Evolutionary conservation across 2,113 vertebrate genomes (phyloP).

Genomic region (Pseudopipra pipra): DNA sequence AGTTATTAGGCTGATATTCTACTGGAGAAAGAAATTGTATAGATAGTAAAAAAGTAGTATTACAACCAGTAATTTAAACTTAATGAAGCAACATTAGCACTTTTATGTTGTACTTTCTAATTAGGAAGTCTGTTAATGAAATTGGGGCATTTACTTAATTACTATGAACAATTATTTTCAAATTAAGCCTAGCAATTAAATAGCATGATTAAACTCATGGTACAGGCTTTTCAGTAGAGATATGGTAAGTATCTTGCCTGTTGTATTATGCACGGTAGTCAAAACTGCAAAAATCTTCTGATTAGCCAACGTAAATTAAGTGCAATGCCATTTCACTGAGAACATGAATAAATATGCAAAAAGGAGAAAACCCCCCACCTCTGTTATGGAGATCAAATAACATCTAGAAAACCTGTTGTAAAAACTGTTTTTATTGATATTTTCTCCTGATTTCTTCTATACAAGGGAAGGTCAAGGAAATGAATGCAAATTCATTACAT

Average conservation of each 20-base stretch:
- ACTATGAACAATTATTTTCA: slow-evolving; percentile 83
- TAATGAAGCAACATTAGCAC: slow-evolving; percentile 79
- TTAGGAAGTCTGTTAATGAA: slow-evolving; percentile 81
- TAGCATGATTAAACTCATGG: slow-evolving; percentile 72
- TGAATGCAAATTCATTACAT: background rate
- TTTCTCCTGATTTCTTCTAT: background rate
- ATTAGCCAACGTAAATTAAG: slow-evolving; percentile 62
- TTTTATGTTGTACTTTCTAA: slow-evolving; percentile 79
- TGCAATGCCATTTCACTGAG: background rate
- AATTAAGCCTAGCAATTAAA: slow-evolving; percentile 78
- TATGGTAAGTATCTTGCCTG: slow-evolving; percentile 45
- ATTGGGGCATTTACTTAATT: slow-evolving; percentile 80
- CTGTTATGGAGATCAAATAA: background rate
- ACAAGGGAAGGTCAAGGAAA: background rate
- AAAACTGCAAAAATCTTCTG: slow-evolving; percentile 48
- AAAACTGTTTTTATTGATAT: background rate
- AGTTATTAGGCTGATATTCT: slow-evolving; percentile 60
- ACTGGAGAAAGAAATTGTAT: slow-evolving; percentile 47
- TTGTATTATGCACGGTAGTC: slow-evolving; percentile 48
- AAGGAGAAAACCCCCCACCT: background rate
- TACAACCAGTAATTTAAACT: slow-evolving; percentile 75
- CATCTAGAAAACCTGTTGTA: background rate
- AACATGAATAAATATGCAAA: background rate
- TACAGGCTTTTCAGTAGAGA: slow-evolving; percentile 55
- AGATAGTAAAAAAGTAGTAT: slow-evolving; percentile 64